Conservation (phyloP, 2,113 vertebrate species). For the Clinocottus analis region DNA sequence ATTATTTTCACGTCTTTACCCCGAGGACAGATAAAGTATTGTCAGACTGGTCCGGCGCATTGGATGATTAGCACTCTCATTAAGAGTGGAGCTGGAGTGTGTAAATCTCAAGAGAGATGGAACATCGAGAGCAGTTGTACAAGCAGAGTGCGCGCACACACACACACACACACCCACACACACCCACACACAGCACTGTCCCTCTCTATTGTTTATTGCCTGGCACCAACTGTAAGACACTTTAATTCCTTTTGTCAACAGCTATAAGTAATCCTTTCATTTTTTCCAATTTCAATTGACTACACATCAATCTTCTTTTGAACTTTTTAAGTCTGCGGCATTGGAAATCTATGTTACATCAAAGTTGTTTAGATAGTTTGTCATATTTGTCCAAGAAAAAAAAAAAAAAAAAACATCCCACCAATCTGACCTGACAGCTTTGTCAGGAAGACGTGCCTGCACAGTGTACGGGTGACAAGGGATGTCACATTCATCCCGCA, state of each 20-base stretch:
- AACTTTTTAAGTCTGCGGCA: background rate
- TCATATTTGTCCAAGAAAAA: slow-evolving; percentile 22
- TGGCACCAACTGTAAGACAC: slow-evolving; percentile 30
- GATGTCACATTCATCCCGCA: slow-evolving; percentile 50
- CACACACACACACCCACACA: slow-evolving; percentile 4
- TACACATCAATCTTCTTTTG: background rate
- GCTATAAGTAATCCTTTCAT: background rate
- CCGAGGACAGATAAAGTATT: slow-evolving; percentile 66
- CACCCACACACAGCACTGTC: slow-evolving; percentile 9
- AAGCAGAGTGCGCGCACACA: slow-evolving; percentile 29
- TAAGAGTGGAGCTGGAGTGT: slow-evolving; percentile 63
- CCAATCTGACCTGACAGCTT: slow-evolving; percentile 58
- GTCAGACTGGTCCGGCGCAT: slow-evolving; percentile 59
- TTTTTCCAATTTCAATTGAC: background rate
- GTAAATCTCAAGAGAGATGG: slow-evolving; percentile 62
- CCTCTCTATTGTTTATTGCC: slow-evolving; percentile 27
- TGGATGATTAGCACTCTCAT: slow-evolving; percentile 73
- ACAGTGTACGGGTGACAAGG: slow-evolving; percentile 37
- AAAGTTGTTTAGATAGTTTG: slow-evolving; percentile 2
- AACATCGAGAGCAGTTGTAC: slow-evolving; percentile 44
- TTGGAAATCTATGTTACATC: background rate
- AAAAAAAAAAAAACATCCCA: slow-evolving; percentile 10
- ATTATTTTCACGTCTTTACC: slow-evolving; percentile 63
- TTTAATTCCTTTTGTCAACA: slow-evolving; percentile 48
- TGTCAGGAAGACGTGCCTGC: slow-evolving; percentile 33